phyloP scores from a whole-genome alignment of 2,797 vertebrate genomes.

The Phalloptychus januarius region DNA sequence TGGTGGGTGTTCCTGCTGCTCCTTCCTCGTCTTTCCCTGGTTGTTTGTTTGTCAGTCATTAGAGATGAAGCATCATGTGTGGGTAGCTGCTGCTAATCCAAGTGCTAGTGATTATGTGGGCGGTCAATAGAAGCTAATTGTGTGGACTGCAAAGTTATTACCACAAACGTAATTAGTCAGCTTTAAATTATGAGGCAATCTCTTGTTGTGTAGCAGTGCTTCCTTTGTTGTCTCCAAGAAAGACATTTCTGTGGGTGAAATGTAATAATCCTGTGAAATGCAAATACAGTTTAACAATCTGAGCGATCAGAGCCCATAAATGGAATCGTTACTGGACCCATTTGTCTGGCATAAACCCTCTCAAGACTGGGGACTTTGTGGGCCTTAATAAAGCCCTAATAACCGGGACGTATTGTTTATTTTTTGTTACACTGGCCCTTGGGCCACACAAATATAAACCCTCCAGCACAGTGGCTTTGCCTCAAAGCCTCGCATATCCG shows the following conservation, averaged over 20 bases:
- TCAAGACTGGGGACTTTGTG: constrained; percentile 57
- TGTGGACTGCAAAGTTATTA: constrained; percentile 56
- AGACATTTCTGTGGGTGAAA: constrained; percentile 13
- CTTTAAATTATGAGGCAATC: constrained; percentile 42
- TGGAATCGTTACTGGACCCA: constrained; percentile 31
- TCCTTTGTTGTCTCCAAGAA: constrained; percentile 6
- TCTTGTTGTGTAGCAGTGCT: neutral
- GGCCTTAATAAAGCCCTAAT: constrained; percentile 77
- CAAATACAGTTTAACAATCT: constrained; percentile 8
- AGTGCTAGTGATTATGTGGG: constrained; percentile 56
- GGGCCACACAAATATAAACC: constrained; percentile 78
- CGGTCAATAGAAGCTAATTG: constrained; percentile 66
- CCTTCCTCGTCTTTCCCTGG: constrained; percentile 34
- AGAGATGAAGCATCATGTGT: constrained; percentile 55
- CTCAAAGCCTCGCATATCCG: constrained; percentile 67
- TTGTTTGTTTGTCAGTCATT: constrained; percentile 77
- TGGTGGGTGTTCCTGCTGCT: constrained; percentile 70
- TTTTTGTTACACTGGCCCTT: constrained; percentile 73
- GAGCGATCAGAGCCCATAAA: neutral
- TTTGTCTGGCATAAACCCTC: constrained; percentile 59
- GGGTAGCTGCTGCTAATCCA: constrained; percentile 59
- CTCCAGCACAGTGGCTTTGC: constrained; percentile 61
- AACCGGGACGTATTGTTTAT: constrained; percentile 77
- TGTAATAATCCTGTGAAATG: constrained; percentile 4
- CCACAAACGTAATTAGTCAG: constrained; percentile 41